Conservation (phyloP, 1,140 invertebrate species). For the Leptinotarsa undecemlineata region DNA sequence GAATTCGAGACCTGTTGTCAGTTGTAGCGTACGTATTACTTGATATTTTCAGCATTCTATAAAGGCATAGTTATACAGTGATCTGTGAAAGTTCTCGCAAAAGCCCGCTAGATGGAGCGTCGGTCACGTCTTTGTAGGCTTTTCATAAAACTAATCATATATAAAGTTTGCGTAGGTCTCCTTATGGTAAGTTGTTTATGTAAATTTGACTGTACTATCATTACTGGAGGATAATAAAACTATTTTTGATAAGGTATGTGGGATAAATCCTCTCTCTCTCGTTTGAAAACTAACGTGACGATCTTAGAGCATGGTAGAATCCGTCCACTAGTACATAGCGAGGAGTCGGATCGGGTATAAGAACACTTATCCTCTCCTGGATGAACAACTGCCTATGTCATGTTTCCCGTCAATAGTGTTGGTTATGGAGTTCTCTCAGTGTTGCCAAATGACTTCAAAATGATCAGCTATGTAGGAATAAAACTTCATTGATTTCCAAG, state of each 20-base stretch:
- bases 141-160: conserved; percentile 12
- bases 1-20: not conserved
- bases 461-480: no score
- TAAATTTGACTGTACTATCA: conserved; percentile 27
- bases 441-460: no score
- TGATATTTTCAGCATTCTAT: conserved; percentile 15
- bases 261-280: conserved; percentile 21
- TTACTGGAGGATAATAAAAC: conserved; percentile 22
- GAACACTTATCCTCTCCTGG: no score
- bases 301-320: not conserved
- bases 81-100: not conserved
- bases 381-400: no score
- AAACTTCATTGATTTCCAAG: no score
- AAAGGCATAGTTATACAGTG: conserved; percentile 20
- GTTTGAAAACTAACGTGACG: not conserved
- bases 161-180: conserved; percentile 23
- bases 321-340: not conserved
- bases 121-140: conserved; percentile 10
- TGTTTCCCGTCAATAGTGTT: no score
- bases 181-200: conserved; percentile 27
- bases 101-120: conserved; percentile 4
- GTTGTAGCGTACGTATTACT: conserved; percentile 26
- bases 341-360: no score
- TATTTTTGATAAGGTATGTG: conserved; percentile 26
- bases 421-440: no score